phyloP scores from a whole-genome alignment of 2,888 invertebrate genomes.

The Cheilosia soror region DNA sequence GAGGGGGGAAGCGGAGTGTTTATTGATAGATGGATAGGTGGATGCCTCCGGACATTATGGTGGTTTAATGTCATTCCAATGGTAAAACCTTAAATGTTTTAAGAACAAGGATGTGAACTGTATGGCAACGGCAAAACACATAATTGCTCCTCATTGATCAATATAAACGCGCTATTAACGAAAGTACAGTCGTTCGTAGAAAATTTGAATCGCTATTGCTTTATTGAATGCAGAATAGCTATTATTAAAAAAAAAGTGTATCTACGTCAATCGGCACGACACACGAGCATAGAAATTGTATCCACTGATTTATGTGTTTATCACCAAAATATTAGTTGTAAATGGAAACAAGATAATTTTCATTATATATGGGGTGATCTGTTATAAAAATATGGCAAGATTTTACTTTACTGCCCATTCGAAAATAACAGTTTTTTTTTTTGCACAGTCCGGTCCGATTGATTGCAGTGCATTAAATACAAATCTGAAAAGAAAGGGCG shows the following conservation, averaged over 20 bases:
- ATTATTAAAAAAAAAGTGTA: neutral
- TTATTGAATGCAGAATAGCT: neutral
- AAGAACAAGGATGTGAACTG: constrained; percentile 29
- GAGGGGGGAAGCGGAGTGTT: constrained; percentile 15
- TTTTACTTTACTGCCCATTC: too few species aligned
- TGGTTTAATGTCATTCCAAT: constrained; percentile 21
- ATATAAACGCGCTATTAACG: neutral
- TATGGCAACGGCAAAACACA: constrained; percentile 35
- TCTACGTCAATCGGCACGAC: neutral
- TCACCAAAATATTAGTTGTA: too few species aligned
- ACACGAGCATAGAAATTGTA: too few species aligned
- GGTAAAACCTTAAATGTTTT: neutral
- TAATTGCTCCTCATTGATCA: constrained; percentile 51
- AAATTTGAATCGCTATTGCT: neutral
- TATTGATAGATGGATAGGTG: constrained; percentile 54
- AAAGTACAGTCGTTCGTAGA: constrained; percentile 8
- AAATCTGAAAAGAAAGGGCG: too few species aligned
- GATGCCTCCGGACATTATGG: constrained; percentile 41
- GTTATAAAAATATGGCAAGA: too few species aligned
- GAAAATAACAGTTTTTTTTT: too few species aligned
- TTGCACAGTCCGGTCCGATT: too few species aligned
- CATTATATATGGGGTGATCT: too few species aligned
- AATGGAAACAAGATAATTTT: too few species aligned
- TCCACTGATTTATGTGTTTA: too few species aligned
- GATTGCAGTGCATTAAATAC: too few species aligned